A percentile compares a stretch with the other conserved stretches of the same genome.
phyloP scores from a whole-genome alignment of 1,140 invertebrate species.

The Limonius californicus region DNA sequence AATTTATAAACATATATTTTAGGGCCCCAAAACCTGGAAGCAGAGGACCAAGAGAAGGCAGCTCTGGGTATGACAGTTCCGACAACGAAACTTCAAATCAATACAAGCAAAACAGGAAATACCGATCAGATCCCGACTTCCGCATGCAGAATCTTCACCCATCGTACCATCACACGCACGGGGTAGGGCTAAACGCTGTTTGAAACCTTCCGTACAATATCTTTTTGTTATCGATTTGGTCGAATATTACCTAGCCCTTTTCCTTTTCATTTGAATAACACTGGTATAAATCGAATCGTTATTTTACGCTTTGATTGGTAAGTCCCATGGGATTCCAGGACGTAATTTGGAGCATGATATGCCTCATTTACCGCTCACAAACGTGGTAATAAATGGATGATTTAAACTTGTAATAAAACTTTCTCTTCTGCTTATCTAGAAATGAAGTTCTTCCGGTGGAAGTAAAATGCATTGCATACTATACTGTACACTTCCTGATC shows the following conservation, averaged over 20 bases:
- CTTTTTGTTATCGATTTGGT: neutral
- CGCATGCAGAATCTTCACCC: constrained; percentile 57
- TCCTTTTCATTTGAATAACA: neutral
- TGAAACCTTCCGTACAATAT: neutral
- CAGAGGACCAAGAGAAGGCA: constrained; percentile 54
- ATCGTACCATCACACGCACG: constrained; percentile 48
- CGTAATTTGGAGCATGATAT: neutral
- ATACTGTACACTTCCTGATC: too few relatives aligned
- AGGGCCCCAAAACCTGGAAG: constrained; percentile 47
- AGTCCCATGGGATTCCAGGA: neutral
- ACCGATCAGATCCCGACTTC: constrained; percentile 80
- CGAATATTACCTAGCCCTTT: neutral
- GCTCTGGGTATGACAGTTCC: constrained; percentile 84
- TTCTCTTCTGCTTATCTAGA: too few relatives aligned
- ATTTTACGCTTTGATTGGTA: neutral
- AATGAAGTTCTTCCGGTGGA: too few relatives aligned
- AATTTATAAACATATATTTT: neutral
- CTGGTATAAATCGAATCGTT: too few relatives aligned
- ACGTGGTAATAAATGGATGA: neutral
- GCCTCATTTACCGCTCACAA: constrained; percentile 20
- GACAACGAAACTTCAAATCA: constrained; percentile 63
- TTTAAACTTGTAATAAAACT: too few relatives aligned
- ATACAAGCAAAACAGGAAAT: constrained; percentile 62
- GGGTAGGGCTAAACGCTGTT: constrained; percentile 32
- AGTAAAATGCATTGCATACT: too few relatives aligned